Evolutionary conservation across 1,140 invertebrate species (phyloP).

Genomic region (Halictus rubicundus): DNA sequence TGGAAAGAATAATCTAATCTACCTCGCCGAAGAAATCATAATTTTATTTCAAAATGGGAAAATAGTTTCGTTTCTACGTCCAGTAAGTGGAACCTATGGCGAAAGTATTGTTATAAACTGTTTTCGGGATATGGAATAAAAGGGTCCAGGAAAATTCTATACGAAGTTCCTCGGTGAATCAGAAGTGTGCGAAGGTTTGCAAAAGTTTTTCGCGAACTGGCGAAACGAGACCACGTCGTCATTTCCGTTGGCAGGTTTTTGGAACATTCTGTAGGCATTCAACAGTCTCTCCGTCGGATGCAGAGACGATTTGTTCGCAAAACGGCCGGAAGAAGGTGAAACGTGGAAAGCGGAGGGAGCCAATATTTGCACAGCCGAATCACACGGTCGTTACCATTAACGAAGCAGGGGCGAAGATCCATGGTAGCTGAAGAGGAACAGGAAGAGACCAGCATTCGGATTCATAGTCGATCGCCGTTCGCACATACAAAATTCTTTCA

Average conservation of each 20-base stretch:
- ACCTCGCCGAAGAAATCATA: no score
- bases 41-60: no score
- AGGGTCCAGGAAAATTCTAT: no score
- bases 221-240: no score
- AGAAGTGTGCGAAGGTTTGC: no score
- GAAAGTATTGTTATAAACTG: no score
- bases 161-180: no score
- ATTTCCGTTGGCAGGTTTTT: not conserved
- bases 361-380: constrained; percentile 53
- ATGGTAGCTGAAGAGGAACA: not conserved
- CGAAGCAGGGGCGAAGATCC: not conserved
- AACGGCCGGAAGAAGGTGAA: constrained; percentile 6
- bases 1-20: no score
- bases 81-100: no score
- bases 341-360: constrained; percentile 20
- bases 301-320: constrained; percentile 4
- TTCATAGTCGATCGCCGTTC: not conserved
- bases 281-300: not conserved
- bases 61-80: no score
- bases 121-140: no score
- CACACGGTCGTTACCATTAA: constrained; percentile 46
- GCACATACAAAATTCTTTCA: not conserved
- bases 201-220: no score
- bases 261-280: not conserved
- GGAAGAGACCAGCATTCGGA: not conserved